A percentile compares a stretch with the other conserved stretches of the same genome.
These are phyloP conservation scores for Cephus cinctus DNA, from an alignment of 1,140 invertebrate genomes.

Conservation along the genomic window DNA sequence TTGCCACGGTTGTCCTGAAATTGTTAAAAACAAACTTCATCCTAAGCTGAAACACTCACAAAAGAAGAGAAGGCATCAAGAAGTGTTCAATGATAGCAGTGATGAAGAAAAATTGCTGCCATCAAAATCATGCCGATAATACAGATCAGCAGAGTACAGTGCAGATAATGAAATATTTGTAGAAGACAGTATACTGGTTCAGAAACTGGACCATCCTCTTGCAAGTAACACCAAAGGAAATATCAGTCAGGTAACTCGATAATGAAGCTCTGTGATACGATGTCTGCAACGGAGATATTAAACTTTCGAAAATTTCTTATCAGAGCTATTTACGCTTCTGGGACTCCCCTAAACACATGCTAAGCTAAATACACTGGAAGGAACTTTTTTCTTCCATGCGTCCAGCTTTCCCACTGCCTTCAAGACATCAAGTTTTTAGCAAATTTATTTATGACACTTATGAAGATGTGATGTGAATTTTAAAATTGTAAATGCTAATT, in stretches of 20 bases:
- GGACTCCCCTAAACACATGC: too few species aligned
- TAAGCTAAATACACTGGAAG: constrained; percentile 12
- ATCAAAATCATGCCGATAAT: not conserved
- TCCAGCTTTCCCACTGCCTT: too few species aligned
- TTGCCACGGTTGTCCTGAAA: constrained; percentile 5
- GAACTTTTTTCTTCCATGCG: constrained; percentile 4
- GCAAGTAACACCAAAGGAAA: constrained; percentile 2
- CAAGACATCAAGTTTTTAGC: constrained; percentile 11
- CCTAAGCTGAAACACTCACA: not conserved
- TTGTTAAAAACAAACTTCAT: constrained; percentile 4
- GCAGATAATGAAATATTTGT: not conserved
- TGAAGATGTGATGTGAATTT: constrained; percentile 6
- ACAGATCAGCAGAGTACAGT: not conserved
- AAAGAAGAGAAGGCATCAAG: constrained; percentile 2
- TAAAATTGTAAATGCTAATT: constrained; percentile 5
- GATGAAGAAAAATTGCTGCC: too few species aligned
- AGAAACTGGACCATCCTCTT: not conserved
- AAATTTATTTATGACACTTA: constrained; percentile 8
- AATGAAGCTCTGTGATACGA: constrained; percentile 5
- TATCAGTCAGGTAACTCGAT: not conserved
- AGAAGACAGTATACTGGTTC: not conserved
- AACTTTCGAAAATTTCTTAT: constrained; percentile 8
- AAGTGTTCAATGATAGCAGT: not conserved
- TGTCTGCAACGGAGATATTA: not conserved
- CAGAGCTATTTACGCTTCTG: constrained; percentile 16